These are phyloP conservation scores for Myotis planiceps DNA, from an alignment of 2,797 vertebrate species.

Conservation along the genomic window DNA sequence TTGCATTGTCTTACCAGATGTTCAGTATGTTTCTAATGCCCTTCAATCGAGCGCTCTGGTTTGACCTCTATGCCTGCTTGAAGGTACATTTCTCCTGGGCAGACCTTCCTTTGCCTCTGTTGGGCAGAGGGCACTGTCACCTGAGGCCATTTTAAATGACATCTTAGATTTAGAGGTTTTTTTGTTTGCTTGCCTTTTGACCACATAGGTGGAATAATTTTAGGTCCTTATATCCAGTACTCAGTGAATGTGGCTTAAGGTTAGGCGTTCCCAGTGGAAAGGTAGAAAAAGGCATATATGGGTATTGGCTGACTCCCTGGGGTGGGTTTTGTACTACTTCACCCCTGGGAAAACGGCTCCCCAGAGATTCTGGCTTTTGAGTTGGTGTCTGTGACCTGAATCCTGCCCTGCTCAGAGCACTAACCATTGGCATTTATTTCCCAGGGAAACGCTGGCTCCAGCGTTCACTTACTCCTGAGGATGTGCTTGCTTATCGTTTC, in stretches of 20 bases:
- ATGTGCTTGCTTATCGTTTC: constrained; percentile 9
- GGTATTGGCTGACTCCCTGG: neutral
- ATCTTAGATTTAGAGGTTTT: neutral
- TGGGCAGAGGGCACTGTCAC: neutral
- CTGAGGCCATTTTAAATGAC: neutral
- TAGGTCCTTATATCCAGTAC: neutral
- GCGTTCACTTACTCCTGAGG: neutral
- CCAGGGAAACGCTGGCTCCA: neutral
- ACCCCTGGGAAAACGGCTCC: neutral
- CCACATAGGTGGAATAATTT: neutral
- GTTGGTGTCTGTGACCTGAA: neutral
- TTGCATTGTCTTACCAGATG: neutral
- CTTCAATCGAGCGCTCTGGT: neutral
- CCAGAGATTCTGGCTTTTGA: neutral
- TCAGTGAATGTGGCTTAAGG: neutral
- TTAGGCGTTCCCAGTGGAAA: neutral
- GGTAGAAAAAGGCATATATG: neutral
- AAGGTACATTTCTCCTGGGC: neutral
- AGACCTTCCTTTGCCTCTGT: neutral
- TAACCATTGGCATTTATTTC: neutral
- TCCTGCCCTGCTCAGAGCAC: neutral
- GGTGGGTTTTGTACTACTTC: neutral
- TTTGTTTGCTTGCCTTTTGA: neutral
- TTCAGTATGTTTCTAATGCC: neutral
- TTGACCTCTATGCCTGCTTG: neutral